Base-by-base conservation (phyloP, 1,140 invertebrate genomes). In the Hestina assimilis region DNA sequence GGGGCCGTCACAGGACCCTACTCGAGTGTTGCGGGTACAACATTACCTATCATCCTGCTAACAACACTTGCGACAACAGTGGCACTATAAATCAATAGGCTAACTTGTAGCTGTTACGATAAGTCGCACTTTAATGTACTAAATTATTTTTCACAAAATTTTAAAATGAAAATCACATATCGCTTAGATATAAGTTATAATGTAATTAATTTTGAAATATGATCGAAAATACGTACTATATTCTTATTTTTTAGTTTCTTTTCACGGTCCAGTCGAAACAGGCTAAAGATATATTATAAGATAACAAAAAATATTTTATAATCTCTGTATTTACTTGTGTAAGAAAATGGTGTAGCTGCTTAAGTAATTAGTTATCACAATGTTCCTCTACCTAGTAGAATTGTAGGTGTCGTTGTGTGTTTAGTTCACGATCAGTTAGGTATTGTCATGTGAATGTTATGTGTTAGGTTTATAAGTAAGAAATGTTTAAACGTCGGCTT, bases 1-100 rank as follows among this genome's bases (percentile, higher is more conserved):
- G 89, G 90, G 7, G 91, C 90, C 11, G 89, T 92, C 12, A 91
- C 91, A 63, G 91, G 69, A 63, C 90, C 83, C 59, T 91, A 79
- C 59, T 89, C 91, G 87, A 67, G 90, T 79, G 50, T 89, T 50
- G 63, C 89, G 50, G 60, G 79, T 51, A 80, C 77, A 20, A 75
- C 71, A 57, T 67, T 89, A 50, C 76, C 83, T 1, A 66, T 87
- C 14, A 60, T 83, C 8, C 66, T 87, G 12, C 71, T 87, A 4
- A 86, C 79, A 1, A 77, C 84, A 0, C 72, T 87, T 0, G 82
- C 83, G 4, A 87, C 72, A 2, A 80, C 83, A 7, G 66, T 73
- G 4, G 75, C 83, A 3, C 63, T 87, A 56, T 87, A 87, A 80
- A 71, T 59, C n/a, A 38, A 14, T 14, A n/a, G n/a, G n/a, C n/a